A percentile compares a stretch with the other conserved stretches of the same genome.
These are phyloP conservation scores for Indicator maculatus DNA, from an alignment of 2,113 vertebrate species.

Conservation along the genomic window DNA sequence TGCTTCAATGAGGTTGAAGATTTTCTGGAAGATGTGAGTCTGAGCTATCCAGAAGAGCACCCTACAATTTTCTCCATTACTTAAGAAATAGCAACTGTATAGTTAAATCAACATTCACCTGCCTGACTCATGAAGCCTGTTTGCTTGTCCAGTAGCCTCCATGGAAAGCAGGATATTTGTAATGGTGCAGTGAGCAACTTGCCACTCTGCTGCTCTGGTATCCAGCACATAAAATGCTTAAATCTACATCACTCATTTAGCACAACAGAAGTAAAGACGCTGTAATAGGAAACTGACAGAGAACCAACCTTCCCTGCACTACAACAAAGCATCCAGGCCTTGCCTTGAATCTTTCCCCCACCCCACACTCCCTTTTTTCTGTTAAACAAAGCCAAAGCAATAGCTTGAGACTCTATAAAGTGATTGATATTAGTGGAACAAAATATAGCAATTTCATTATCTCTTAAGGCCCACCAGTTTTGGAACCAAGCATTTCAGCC, in stretches of 20 bases:
- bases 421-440: neutral
- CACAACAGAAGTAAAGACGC: slow-evolving; percentile 17
- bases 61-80: neutral
- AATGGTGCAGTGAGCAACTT: slow-evolving; percentile 3
- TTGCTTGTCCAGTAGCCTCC: neutral
- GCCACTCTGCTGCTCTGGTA: neutral
- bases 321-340: neutral
- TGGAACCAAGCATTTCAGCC: neutral
- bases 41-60: neutral
- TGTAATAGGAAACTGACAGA: neutral
- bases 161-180: slow-evolving; percentile 16
- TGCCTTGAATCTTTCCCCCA: neutral
- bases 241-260: neutral
- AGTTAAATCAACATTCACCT: neutral
- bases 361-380: too few relatives aligned
- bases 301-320: neutral
- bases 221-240: slow-evolving; percentile 21
- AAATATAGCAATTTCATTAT: neutral
- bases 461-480: neutral
- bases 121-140: neutral
- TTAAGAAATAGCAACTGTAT: neutral
- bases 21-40: neutral
- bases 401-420: neutral
- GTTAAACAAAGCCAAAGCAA: neutral
- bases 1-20: neutral